phyloP scores from a whole-genome alignment of 1,140 invertebrate genomes.

The Drosophila quadrilineata region DNA sequence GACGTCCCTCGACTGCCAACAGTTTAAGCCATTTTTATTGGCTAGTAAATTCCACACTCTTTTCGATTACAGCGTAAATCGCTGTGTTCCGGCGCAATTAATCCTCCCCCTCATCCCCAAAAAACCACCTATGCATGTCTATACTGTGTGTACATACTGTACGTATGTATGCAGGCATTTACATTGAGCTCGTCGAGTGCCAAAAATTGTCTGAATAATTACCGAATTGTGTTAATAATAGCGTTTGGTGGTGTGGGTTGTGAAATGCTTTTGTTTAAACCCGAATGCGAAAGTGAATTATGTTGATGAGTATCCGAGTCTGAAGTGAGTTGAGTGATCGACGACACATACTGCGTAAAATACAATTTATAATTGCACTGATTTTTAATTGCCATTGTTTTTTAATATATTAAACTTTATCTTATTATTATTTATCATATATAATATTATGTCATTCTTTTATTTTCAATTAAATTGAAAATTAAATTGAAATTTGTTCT shows the following conservation, averaged over 20 bases:
- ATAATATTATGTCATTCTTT: no score
- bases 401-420: background rate
- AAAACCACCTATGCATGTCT: no score
- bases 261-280: conserved; percentile 41
- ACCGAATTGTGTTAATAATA: conserved; percentile 46
- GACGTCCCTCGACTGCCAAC: conserved; percentile 12
- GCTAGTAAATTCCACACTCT: no score
- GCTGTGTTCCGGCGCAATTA: conserved; percentile 34
- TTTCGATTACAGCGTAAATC: conserved; percentile 10
- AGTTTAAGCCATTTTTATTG: conserved; percentile 2
- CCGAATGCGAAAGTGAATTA: conserved; percentile 12
- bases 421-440: no score
- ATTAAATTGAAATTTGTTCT: no score
- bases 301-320: conserved; percentile 11
- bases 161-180: conserved; percentile 37
- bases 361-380: background rate
- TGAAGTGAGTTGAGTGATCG: background rate
- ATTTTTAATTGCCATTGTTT: no score
- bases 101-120: background rate
- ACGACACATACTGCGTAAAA: background rate
- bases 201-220: conserved; percentile 44
- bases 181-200: conserved; percentile 39
- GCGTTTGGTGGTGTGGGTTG: conserved; percentile 32
- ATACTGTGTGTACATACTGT: no score
- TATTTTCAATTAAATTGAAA: no score